Base-by-base conservation (phyloP, 23 tunicate genomes). In the Diplosoma virens region DNA sequence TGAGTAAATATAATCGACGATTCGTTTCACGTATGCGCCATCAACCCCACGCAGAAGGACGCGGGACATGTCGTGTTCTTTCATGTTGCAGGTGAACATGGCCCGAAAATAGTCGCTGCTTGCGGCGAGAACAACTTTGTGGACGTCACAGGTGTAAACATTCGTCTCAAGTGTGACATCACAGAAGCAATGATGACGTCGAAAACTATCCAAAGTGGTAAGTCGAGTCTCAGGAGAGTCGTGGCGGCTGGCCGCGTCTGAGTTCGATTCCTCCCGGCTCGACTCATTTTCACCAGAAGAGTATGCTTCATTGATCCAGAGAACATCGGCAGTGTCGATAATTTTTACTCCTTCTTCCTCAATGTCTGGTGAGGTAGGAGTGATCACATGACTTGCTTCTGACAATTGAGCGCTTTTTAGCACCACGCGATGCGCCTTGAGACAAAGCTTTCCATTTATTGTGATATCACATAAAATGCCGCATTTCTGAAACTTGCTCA, bases 101-200 rank as follows among this genome's bases (percentile, higher is more conserved):
- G 86, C 86, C 1, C 58, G 47, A 61, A 92, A 92, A 76, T 92
- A 92, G 33, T 85, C 92, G 52, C 91, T 84, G 23, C 82, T 83
- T 1, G 97, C 97, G n/a, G 97, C 97, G 3, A 92, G 77, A 35
- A 92, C 97, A 27, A 76, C 86, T 48, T 71, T 69, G 33, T 92
- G 97, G 3, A 83, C 96, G 48, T 82, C 82, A 50, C 80, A 82
- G 16, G 64, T 67, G 1, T 55, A 46, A 18, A 37, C 64, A 24
- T 86, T 56, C 17, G 88, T 75, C 58, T 37, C 66, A 64, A 89
- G 47, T 6, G 96, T 89, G 58, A 89, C 87, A 50, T 89, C 96
- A 72, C 96, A 89, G 59, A 87, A 77, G 32, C 75, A 63, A 14
- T 71, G 74, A 30, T 66, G 81, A 0, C 54, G 75, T 31, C 96